Conservation (phyloP, 2,797 vertebrate genomes). For the Poeciliopsis infans region DNA sequence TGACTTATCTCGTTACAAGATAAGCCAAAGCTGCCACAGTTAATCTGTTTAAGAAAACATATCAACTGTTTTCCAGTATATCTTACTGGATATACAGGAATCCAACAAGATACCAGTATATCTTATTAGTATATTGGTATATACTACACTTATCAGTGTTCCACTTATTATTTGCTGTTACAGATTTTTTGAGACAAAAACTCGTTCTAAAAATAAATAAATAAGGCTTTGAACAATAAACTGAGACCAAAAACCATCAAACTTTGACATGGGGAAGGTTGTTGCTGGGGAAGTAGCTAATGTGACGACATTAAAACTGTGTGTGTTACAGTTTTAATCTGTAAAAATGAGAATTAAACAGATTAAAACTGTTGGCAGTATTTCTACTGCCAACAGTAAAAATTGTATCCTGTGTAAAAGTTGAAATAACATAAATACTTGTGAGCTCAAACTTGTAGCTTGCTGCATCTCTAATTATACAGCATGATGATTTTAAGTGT, state of each 20-base stretch:
- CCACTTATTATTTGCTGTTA: not conserved
- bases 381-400: not conserved
- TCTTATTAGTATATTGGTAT: not conserved
- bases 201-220: not conserved
- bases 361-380: too few species aligned
- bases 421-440: not conserved
- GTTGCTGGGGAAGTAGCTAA: not conserved
- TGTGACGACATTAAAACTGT: not conserved
- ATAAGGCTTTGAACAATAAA: not conserved
- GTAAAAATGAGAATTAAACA: too few species aligned
- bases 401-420: not conserved
- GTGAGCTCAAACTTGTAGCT: not conserved
- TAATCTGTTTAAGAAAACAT: not conserved
- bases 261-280: not conserved
- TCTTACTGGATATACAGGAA: too few species aligned
- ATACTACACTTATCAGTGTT: not conserved
- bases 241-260: not conserved
- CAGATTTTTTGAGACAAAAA: not conserved
- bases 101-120: too few species aligned
- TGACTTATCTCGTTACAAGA: not conserved
- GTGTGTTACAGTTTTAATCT: not conserved
- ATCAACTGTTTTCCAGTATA: too few species aligned
- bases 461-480: not conserved
- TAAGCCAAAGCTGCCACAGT: not conserved
- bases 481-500: not conserved